Evolutionary conservation across 2,797 vertebrate species (phyloP).

Genomic region (Lagocephalus sceleratus): DNA sequence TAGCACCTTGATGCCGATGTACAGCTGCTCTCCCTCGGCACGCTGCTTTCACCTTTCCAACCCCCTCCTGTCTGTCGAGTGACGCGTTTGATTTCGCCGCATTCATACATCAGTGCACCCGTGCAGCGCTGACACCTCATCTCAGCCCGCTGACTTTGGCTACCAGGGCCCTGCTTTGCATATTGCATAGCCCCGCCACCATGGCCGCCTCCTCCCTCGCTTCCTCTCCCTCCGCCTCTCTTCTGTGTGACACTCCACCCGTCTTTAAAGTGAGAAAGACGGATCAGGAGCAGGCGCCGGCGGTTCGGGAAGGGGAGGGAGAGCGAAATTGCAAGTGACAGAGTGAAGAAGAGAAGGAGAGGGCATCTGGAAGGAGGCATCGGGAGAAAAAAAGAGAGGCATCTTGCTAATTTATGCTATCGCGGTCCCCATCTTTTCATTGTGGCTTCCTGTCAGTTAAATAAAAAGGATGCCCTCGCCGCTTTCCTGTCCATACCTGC

Average conservation of each 20-base stretch:
- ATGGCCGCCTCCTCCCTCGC: constrained; percentile 64
- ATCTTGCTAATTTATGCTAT: constrained; percentile 58
- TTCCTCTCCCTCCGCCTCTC: constrained; percentile 62
- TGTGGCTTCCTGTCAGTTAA: constrained; percentile 51
- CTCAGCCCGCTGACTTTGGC: constrained; percentile 95
- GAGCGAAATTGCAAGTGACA: constrained; percentile 53
- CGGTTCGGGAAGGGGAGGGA: constrained; percentile 21
- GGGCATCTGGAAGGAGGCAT: constrained; percentile 46
- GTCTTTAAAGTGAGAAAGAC: constrained; percentile 80
- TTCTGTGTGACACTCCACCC: constrained; percentile 72
- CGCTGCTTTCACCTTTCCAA: constrained; percentile 85
- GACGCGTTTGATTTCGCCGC: constrained; percentile 98
- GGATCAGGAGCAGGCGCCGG: constrained; percentile 48
- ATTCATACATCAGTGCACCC: constrained; percentile 99
- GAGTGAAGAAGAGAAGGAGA: constrained; percentile 34
- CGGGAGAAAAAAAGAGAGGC: constrained; percentile 43
- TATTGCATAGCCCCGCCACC: constrained; percentile 78
- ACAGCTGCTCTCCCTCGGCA: constrained; percentile 90
- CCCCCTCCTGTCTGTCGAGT: constrained; percentile 87
- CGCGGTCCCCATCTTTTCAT: constrained; percentile 56
- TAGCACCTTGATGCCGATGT: constrained; percentile 94
- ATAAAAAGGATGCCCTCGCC: constrained; percentile 19
- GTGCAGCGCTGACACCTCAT: constrained; percentile 98
- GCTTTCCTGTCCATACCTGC: constrained; percentile 24
- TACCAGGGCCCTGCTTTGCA: constrained; percentile 97